Conservation (phyloP, 2,888 invertebrate species). For the Chymomyza procnemis region DNA sequence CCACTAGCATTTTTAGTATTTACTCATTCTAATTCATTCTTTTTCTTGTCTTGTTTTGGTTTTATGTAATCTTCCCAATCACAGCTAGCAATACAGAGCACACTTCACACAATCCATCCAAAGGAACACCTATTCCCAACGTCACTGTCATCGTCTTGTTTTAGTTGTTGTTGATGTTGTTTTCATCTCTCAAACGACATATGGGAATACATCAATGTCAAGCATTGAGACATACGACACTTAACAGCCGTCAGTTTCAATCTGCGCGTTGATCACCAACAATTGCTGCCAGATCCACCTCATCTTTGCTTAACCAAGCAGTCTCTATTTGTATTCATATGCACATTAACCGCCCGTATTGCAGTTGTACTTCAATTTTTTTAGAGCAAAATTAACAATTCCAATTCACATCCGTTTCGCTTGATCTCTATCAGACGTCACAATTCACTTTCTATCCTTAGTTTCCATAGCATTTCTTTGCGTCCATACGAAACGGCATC, state of each 20-base stretch:
- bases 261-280: background rate
- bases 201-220: slow-evolving; percentile 64
- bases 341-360: background rate
- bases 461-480: slow-evolving; percentile 29
- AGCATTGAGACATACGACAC: slow-evolving; percentile 51
- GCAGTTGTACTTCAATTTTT: background rate
- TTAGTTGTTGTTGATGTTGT: no score
- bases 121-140: slow-evolving; percentile 29
- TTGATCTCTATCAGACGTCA: slow-evolving; percentile 34
- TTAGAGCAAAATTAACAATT: slow-evolving; percentile 23
- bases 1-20: no score
- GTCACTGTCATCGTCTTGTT: slow-evolving; percentile 52
- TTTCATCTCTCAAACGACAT: slow-evolving; percentile 33
- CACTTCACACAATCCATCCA: background rate
- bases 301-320: slow-evolving; percentile 19
- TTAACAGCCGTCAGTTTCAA: slow-evolving; percentile 56
- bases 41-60: no score
- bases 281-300: background rate
- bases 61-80: background rate
- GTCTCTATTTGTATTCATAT: background rate
- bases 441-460: slow-evolving; percentile 63
- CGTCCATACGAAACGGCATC: background rate
- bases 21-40: no score
- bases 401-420: slow-evolving; percentile 63
- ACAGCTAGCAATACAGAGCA: background rate